Conservation (phyloP, 2,113 vertebrate genomes). For the Cygnus buccinator region DNA sequence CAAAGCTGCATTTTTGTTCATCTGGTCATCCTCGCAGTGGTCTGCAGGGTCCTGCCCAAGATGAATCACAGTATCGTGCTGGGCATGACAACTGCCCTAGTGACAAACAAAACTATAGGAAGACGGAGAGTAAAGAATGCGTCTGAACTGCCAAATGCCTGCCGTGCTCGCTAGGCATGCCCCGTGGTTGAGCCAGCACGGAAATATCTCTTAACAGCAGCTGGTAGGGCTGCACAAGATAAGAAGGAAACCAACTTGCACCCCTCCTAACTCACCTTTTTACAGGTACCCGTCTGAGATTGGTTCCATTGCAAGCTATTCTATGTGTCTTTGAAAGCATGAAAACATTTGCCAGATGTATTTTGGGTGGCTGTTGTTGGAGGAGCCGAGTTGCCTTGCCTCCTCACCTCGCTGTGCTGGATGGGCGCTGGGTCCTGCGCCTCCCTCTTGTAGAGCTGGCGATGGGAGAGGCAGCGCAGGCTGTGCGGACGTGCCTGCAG, state of each 20-base stretch:
- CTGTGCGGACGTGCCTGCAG: background rate
- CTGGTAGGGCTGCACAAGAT: background rate
- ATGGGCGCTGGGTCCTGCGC: background rate
- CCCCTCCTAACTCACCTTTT: background rate
- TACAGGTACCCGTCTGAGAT: fast-evolving
- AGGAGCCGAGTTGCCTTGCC: background rate
- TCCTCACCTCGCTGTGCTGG: background rate
- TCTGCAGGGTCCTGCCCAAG: background rate
- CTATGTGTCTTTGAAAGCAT: background rate
- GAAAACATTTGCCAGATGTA: background rate
- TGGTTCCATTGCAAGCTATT: background rate
- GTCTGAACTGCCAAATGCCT: background rate
- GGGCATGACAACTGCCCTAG: background rate
- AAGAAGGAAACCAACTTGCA: background rate
- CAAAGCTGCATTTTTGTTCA: background rate
- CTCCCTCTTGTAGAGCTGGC: background rate
- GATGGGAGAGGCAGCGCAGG: background rate
- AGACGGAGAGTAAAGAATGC: background rate
- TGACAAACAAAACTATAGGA: background rate
- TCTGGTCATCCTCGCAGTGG: background rate
- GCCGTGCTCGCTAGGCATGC: background rate
- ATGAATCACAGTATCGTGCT: background rate
- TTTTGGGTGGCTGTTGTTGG: background rate
- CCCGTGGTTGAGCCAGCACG: background rate
- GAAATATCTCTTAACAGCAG: background rate